A percentile compares a stretch with the other conserved stretches of the same genome.
These are phyloP conservation scores for Cryptus armator DNA, from an alignment of 2,888 invertebrate genomes.

Conservation along the genomic window DNA sequence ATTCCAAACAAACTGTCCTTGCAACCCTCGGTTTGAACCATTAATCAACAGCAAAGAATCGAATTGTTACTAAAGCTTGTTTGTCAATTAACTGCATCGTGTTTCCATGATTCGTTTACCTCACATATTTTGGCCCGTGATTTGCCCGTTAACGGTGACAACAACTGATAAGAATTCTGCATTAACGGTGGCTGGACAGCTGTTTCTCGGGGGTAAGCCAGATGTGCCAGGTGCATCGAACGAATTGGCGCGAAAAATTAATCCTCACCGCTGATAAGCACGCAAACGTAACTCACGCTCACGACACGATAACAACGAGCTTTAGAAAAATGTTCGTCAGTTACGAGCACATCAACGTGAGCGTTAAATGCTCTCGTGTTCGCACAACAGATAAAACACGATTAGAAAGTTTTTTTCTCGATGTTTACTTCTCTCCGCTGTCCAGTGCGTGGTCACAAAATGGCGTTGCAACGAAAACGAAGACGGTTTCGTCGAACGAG, in stretches of 20 bases:
- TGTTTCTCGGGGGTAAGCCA: slow-evolving; percentile 76
- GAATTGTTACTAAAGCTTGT: not conserved
- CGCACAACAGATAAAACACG: slow-evolving; percentile 68
- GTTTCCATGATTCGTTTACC: slow-evolving; percentile 40
- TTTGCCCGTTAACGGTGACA: slow-evolving; percentile 48
- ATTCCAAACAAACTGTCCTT: no score
- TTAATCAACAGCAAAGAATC: not conserved
- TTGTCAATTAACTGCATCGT: not conserved
- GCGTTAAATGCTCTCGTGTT: not conserved
- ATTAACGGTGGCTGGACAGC: slow-evolving; percentile 75
- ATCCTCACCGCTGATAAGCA: slow-evolving; percentile 38
- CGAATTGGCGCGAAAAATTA: slow-evolving; percentile 79
- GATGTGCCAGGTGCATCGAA: slow-evolving; percentile 79
- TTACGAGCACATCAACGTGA: slow-evolving; percentile 6
- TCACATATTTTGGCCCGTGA: slow-evolving; percentile 35
- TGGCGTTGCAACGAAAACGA: slow-evolving; percentile 73
- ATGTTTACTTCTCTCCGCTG: slow-evolving; percentile 76
- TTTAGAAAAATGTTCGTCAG: not conserved
- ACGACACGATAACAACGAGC: not conserved
- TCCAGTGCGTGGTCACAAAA: slow-evolving; percentile 77
- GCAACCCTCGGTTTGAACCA: no score
- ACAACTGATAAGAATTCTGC: slow-evolving; percentile 59
- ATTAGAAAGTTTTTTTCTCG: slow-evolving; percentile 77
- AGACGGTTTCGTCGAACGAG: slow-evolving; percentile 49
- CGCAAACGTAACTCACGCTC: not conserved